phyloP scores from a whole-genome alignment of 2,888 invertebrate species.

The Pterostichus madidus region DNA sequence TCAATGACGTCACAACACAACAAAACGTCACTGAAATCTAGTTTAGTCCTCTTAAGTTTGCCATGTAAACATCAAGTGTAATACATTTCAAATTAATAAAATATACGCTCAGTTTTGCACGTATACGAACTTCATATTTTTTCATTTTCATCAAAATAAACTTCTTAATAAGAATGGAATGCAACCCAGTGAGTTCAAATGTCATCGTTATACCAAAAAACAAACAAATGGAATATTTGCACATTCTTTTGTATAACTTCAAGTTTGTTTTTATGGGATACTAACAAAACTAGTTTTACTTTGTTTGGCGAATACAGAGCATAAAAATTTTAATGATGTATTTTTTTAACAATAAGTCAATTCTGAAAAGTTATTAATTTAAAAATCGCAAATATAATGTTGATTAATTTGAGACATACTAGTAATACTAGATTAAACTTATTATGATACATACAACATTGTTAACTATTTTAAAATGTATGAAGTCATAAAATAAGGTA shows the following conservation, averaged over 20 bases:
- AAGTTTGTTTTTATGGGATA: no score
- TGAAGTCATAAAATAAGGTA: not conserved
- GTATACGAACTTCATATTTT: conserved; percentile 16
- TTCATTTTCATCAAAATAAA: conserved; percentile 22
- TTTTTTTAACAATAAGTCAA: not conserved
- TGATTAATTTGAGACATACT: not conserved
- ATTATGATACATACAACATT: no score
- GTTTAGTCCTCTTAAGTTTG: conserved; percentile 23
- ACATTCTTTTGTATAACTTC: no score
- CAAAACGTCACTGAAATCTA: conserved; percentile 30
- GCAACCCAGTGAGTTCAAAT: not conserved
- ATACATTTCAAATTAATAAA: conserved; percentile 14
- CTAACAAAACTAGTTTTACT: no score
- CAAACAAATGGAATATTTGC: no score
- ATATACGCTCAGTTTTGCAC: conserved; percentile 14
- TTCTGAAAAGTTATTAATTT: not conserved
- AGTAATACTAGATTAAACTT: not conserved
- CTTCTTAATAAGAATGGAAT: conserved; percentile 23
- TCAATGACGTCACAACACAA: not conserved
- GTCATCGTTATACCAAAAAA: not conserved
- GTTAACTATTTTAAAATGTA: not conserved
- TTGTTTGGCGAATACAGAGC: not conserved
- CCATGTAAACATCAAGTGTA: not conserved
- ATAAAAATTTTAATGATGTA: not conserved
- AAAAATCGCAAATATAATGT: not conserved